Evolutionary conservation across 2,797 vertebrate genomes (phyloP).

Genomic region (Enoplosus armatus): DNA sequence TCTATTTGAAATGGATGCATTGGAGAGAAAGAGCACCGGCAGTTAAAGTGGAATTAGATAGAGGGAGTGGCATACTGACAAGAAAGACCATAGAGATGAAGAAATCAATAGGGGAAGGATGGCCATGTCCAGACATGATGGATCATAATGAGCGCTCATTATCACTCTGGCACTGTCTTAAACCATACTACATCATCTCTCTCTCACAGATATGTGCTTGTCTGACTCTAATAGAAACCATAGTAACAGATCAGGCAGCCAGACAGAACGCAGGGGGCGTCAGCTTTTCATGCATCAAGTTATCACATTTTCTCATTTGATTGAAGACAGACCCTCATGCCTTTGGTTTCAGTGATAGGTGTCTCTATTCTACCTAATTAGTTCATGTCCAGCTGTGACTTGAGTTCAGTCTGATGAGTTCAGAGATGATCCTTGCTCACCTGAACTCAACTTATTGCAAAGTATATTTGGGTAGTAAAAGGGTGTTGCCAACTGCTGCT

Average conservation of each 20-base stretch:
- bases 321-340: conserved; percentile 20
- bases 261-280: conserved; percentile 34
- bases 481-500: conserved; percentile 1
- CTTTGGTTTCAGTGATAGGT: conserved; percentile 30
- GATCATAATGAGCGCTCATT: conserved; percentile 74
- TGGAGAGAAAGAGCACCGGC: conserved; percentile 34
- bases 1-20: conserved; percentile 49
- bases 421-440: conserved; percentile 1
- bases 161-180: conserved; percentile 65
- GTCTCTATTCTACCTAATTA: conserved; percentile 35
- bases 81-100: conserved; percentile 65
- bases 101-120: conserved; percentile 75
- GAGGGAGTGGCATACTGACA: conserved; percentile 68
- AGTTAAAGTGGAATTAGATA: conserved; percentile 66
- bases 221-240: conserved; percentile 60
- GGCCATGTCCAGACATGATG: conserved; percentile 77
- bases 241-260: conserved; percentile 53
- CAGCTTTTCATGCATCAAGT: conserved; percentile 47
- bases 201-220: conserved; percentile 38
- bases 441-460: conserved; percentile 11
- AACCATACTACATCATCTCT: conserved; percentile 28
- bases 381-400: conserved; percentile 39
- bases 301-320: conserved; percentile 49
- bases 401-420: conserved; percentile 25
- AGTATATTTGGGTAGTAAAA: conserved; percentile 29